phyloP scores from a whole-genome alignment of 2,113 vertebrate species.

The human (Homo sapiens) region GRCh38 chr15:65275001-65275500 shows the following conservation, averaged over 20 bases:
- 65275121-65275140: neutral
- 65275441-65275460: neutral
- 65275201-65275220: neutral
- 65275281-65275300: neutral
- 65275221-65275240: neutral
- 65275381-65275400: neutral
- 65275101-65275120: no score
- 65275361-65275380: neutral
- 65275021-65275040: no score
- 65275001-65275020: no score
- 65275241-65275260: neutral
- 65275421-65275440: neutral
- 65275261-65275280: neutral
- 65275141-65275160: neutral
- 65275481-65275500: neutral
- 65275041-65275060: no score
- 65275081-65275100: no score
- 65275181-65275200: neutral
- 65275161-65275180: neutral
- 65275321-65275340: rapidly evolving
- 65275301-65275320: neutral
- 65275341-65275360: neutral
- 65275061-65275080: no score
- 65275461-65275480: neutral
- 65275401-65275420: neutral